Evolutionary conservation across 2,888 invertebrate genomes (phyloP), one percentile per base, ranked within the genome.

Genomic region (Therioaphis trifolii): DNA sequence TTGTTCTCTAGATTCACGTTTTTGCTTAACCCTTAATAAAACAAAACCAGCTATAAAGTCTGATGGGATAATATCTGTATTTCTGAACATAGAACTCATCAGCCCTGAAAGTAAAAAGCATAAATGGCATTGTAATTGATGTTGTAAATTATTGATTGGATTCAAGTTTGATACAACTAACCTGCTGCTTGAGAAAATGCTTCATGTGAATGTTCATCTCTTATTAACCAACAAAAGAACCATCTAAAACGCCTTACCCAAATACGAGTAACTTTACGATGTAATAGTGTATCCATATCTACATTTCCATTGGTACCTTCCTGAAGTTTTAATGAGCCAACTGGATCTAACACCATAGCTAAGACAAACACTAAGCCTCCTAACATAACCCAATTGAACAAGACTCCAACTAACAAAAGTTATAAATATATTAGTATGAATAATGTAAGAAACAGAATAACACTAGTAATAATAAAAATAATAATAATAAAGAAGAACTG

Each of bases 21-120:
- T 94, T 88, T 94, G 94, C 80, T 93, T 91, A 4, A 94, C 92
- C 86, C 94, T 91, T 5, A 96, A 91, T n/a, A 97, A 91, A 29
- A 97, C 92, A 87, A 95, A 92, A 15, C 96, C 97, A 15, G 96
- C 96, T 84, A 95, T 92, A 21, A 96, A 92, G 88, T 97, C 97
- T 0, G 96, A 95, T 0, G 96, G 94, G 0, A 97, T 96, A 61
- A 96, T 89, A 89, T 97, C 96, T 11, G 95, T 93, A 86, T 95
- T 94, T 87, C 96, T 91, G 89, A 96, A 95, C 85, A 95, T 90
- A 3, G 93, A 93, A 87, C 94, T 93, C 85, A 96, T 90, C 12
- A 96, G 89, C 86, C 93, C 93, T 91, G 90, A 71, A 85, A 87
- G 49, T 40, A 79, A 85, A 18, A 72, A 85, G 46, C 3, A 80